These are phyloP conservation scores for Protobothrops flavoviridis DNA, from an alignment of 2,113 vertebrate species.

Conservation along the genomic window DNA sequence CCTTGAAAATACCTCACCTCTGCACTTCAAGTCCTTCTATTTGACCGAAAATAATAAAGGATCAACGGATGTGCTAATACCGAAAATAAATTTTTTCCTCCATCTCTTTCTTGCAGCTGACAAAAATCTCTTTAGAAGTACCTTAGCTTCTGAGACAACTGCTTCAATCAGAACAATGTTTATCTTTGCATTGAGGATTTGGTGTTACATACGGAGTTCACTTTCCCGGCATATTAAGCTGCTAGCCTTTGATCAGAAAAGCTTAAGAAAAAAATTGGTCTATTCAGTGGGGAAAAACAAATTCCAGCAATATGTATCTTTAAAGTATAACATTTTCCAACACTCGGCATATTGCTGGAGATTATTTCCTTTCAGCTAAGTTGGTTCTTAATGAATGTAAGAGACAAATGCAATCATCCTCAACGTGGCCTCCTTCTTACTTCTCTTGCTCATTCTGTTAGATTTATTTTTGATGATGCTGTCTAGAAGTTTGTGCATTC, in stretches of 20 bases:
- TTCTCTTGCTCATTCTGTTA: constrained; percentile 19
- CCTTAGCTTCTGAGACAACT: neutral
- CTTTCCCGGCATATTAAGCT: constrained; percentile 24
- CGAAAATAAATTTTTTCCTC: neutral
- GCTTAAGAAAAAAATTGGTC: constrained; percentile 24
- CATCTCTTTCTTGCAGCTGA: neutral
- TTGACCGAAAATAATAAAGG: neutral
- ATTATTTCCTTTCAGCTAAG: constrained; percentile 51
- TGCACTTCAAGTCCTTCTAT: neutral
- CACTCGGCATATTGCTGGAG: constrained; percentile 9
- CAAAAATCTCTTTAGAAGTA: neutral
- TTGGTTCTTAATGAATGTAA: constrained; percentile 40
- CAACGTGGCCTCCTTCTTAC: neutral
- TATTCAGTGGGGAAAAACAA: constrained; percentile 25
- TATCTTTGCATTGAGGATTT: neutral
- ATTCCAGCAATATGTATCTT: constrained; percentile 5
- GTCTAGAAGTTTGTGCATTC: constrained; percentile 21
- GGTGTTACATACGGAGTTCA: neutral
- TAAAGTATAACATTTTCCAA: constrained; percentile 33
- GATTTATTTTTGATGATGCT: constrained; percentile 30
- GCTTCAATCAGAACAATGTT: neutral
- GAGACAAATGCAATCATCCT: constrained; percentile 30
- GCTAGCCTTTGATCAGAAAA: constrained; percentile 45
- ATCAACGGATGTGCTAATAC: neutral
- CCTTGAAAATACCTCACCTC: neutral